phyloP scores from a whole-genome alignment of 1,140 invertebrate species.

The Neotoxoptera formosana region DNA sequence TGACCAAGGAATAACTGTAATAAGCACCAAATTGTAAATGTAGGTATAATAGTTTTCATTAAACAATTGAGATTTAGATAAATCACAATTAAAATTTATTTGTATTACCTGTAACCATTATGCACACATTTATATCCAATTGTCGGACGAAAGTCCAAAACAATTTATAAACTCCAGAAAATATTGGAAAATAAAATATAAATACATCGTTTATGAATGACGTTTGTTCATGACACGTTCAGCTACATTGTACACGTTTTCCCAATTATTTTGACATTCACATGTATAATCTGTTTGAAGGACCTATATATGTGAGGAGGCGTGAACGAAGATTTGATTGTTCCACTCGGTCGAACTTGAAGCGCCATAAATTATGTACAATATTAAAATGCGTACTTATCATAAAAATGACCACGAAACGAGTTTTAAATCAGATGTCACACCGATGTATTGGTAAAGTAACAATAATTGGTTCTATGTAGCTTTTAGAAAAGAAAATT shows the following conservation, averaged over 20 bases:
- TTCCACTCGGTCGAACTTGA: slow-evolving; percentile 2
- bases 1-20: neutral
- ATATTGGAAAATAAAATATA: slow-evolving; percentile 15
- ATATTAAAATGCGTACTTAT: neutral
- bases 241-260: neutral
- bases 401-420: neutral
- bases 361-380: slow-evolving; percentile 6
- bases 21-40: neutral
- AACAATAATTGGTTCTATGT: neutral
- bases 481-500: neutral
- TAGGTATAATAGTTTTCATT: neutral
- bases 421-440: neutral
- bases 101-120: too few species aligned
- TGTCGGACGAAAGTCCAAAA: neutral
- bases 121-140: too few species aligned
- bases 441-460: neutral
- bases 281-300: neutral
- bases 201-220: neutral
- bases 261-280: neutral
- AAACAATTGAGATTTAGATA: neutral
- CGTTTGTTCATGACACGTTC: neutral
- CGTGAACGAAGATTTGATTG: slow-evolving; percentile 13
- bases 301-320: neutral
- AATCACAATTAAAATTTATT: neutral
- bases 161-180: neutral